Percentiles rank a stretch among this genome's conserved stretches.
phyloP scores from a whole-genome alignment of 1,140 invertebrate genomes.

The Uloborus diversus region DNA sequence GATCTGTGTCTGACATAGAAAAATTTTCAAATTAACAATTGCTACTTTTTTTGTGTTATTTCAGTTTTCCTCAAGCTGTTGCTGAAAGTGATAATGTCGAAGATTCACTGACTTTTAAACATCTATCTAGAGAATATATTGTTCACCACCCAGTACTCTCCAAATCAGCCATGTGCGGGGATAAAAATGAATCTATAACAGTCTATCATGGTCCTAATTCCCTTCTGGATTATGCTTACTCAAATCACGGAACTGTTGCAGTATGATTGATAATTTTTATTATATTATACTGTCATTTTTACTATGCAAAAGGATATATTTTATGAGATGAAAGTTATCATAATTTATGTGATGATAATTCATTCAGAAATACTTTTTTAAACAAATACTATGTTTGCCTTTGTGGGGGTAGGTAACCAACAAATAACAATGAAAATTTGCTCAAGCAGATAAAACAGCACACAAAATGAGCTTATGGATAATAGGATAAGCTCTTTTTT shows the following conservation, averaged over 20 bases:
- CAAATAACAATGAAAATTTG: no score
- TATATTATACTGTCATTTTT: neutral
- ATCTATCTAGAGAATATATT: slow-evolving; percentile 17
- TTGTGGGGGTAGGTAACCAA: no score
- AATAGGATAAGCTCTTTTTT: no score
- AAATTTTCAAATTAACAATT: neutral
- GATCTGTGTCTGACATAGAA: no score
- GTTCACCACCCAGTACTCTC: slow-evolving; percentile 23
- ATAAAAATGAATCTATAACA: neutral
- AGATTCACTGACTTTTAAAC: slow-evolving; percentile 2
- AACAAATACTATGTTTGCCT: no score
- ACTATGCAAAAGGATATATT: neutral
- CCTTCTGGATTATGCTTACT: slow-evolving; percentile 65
- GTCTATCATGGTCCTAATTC: slow-evolving; percentile 49
- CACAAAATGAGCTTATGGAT: no score
- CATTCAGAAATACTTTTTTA: neutral
- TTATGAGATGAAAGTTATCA: neutral
- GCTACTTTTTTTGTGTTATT: no score
- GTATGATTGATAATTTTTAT: slow-evolving; percentile 59
- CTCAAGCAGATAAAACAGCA: no score
- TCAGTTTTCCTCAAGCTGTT: slow-evolving; percentile 15
- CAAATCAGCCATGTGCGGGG: slow-evolving; percentile 28
- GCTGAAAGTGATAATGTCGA: neutral
- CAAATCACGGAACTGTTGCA: slow-evolving; percentile 62
- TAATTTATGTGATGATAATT: neutral